Evolutionary conservation across 1,140 invertebrate genomes (phyloP), one percentile per base, ranked within the genome.

Genomic region (Andricus grossulariae): DNA sequence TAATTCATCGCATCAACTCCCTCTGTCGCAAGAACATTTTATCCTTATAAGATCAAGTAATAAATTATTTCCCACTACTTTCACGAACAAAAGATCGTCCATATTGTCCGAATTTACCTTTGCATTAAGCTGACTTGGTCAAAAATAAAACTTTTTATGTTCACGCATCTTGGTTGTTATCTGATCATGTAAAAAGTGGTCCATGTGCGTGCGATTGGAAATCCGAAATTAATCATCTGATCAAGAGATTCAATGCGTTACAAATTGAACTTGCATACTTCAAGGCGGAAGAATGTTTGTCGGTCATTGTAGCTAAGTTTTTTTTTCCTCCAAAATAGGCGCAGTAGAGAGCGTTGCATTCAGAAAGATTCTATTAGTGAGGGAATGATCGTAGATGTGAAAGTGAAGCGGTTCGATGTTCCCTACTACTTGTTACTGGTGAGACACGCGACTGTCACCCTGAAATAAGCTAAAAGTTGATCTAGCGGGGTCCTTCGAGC

Each of bases 361-460:
- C 25, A 54, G 71, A 77, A 25, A 45, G 55, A 74, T 80, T 73
- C 77, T 74, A 75, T 78, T 75, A 77, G 73, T 77, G 50, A 66
- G 73, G 75, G 16, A 66, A 57, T 57, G 57, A 72, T 76, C 55
- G 73, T 19, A 78, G 71, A 32, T 79, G 88, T 86, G 87, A 90
- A 90, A 90, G 88, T 85, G 80, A 85, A 83, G 75, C 77, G 74
- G 81, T 81, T 75, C 50, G 50, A 77, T 75, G 55, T 60, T 66
- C 57, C 16, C 12, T 32, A 66, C 12, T 32, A 66, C 25, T 32
- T 66, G 21, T 39, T 32, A 32, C 21, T 13, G 73, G 60, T 79
- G 77, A 82, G 75, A 75, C 78, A 77, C 70, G 80, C 74, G 79
- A 77, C 74, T 77, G 80, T 82, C 74, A 76, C 72, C 72, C 66